phyloP scores from a whole-genome alignment of 2,888 invertebrate species.

The Rhagium mordax region DNA sequence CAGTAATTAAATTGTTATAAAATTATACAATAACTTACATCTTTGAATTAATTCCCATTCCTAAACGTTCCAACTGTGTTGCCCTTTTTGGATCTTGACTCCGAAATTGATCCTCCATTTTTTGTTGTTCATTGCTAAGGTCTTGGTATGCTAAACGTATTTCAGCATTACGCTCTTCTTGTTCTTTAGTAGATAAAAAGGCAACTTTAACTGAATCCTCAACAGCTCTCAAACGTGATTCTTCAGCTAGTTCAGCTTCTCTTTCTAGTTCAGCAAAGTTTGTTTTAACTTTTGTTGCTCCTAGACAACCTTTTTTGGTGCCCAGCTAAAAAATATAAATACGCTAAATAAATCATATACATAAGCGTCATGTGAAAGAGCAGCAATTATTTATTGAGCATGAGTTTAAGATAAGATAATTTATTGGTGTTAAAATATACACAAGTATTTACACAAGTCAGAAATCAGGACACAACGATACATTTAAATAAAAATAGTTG shows the following conservation, averaged over 20 bases:
- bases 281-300: constrained; percentile 94
- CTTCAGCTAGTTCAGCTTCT: constrained; percentile 89
- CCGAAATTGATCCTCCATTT: constrained; percentile 82
- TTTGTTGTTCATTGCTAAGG: constrained; percentile 76
- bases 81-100: constrained; percentile 87
- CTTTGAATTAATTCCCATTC: constrained; percentile 85
- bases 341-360: no score
- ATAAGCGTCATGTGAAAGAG: no score
- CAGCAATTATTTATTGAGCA: no score
- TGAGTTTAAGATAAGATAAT: no score
- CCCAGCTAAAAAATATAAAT: constrained; percentile 76
- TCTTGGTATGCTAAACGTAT: constrained; percentile 86
- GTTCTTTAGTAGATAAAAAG: constrained; percentile 74
- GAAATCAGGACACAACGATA: no score
- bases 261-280: constrained; percentile 97
- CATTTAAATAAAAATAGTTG: no score
- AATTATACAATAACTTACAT: constrained; percentile 71
- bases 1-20: no score
- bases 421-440: no score
- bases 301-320: constrained; percentile 85
- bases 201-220: constrained; percentile 68
- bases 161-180: constrained; percentile 78
- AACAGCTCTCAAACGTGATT: constrained; percentile 71
- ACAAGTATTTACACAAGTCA: no score
- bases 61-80: constrained; percentile 91